Base-by-base conservation (phyloP, 2,888 invertebrate genomes). In the Cantharis rustica region DNA sequence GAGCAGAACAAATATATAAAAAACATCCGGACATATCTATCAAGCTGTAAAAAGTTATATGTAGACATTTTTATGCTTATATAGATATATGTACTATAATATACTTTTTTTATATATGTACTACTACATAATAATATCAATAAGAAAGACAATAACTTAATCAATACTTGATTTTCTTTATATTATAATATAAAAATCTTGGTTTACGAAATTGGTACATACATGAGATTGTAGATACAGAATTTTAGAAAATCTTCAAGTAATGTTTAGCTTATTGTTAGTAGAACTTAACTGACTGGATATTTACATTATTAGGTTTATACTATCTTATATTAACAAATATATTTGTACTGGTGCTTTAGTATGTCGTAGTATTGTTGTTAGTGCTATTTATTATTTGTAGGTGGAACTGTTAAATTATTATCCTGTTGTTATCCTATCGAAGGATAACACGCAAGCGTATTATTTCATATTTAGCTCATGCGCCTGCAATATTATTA, bases 401-500 rank as follows among this genome's bases (percentile, higher is more conserved):
- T 64, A 20, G 64, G 20, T 64, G 64, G 16, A 64, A 68, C n/a
- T 68, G 26, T 23, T 11, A 68, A 27, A 68, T 26, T 68, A 68
- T 68, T 27, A 27, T 11, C 13, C 20, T 68, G 27, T 27, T 15
- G 17, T 66, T 17, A 66, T 63, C 63, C 63, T 63, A 17, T 63
- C 63, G 11, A 20, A 66, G 64, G 64, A 66, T 66, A 66, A 66
- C 68, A 26, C 27, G 68, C 27, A 27, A 27, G 27, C 68, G 68
- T 68, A 68, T 31, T 26, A 16, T 68, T 68, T 68, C 16, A 27
- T 68, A 66, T 66, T 23, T 1, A 64, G 77, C 74, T 77, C 77
- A 77, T 77, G 77, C 77, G 77, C 77, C 61, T 68, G 47, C 20
- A 75, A 71, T 70, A 64, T 47, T 77, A 74, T 77, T 77, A 75